Base-by-base conservation (phyloP, 1,140 invertebrate species). In the Calycopis cecrops region DNA sequence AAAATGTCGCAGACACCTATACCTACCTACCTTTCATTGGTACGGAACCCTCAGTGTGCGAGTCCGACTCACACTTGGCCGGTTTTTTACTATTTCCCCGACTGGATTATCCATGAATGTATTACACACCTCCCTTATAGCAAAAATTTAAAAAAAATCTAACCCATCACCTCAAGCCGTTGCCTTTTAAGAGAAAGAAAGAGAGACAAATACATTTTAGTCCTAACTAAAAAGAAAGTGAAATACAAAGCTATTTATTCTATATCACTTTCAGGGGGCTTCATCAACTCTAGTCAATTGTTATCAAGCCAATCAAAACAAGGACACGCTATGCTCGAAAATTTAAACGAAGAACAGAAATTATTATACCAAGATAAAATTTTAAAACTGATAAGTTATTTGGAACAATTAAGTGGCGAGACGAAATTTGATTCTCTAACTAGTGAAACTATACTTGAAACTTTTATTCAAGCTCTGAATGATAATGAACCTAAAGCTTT, bases 391-490 rank as follows among this genome's bases (percentile, higher is more conserved):
- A 73, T 66, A 37, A 67, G 71, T 35, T 82, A 87, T 57, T 59
- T 87, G 4, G 59, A 63, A 48, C 55, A 61, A 47, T 67, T 64
- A 4, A 35, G 67, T 6, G 62, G 68, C 35, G 59, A 72, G 37
- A 52, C 59, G 4, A 70, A 52, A 57, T 85, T 67, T 42, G 78
- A 85, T 63, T 78, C 81, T 14, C 12, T 85, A 50, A 73, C 57
- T 42, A 79, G 85, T 49, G 72, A 76, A 64, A 73, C 71, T 42
- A 78, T 86, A 33, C 72, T 80, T 40, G 79, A 83, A 69, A 78
- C 78, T 9, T 86, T 82, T 50, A 65, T 82, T 53, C 76, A 73
- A 57, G 72, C 75, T 1, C 57, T 83, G 12, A 71, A 37, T 6
- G 69, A 70, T 35, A 67, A 80, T 33, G 57, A 76, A 17, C 83